Percentiles rank a stretch among this genome's conserved stretches.
These are phyloP conservation scores for Parazoanthus swiftii DNA, from an alignment of 92 coral and sea anemone species.

Conservation along the genomic window DNA sequence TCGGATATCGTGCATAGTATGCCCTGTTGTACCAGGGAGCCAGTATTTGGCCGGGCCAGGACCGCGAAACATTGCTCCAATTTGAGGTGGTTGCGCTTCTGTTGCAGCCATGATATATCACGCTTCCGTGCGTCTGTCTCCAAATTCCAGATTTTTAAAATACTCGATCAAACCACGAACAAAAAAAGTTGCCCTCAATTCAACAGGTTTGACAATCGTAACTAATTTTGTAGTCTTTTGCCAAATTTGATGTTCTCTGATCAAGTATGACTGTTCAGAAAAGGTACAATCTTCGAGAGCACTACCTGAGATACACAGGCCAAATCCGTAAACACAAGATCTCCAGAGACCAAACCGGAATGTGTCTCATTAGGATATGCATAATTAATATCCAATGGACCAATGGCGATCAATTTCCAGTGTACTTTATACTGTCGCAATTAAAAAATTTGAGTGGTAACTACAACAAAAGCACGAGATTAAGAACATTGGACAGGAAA, in stretches of 20 bases:
- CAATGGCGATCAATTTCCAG: slow-evolving; percentile 13
- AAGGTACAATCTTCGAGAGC: neutral
- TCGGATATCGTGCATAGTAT: slow-evolving; percentile 62
- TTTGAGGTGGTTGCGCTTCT: slow-evolving; percentile 62
- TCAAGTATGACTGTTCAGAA: neutral
- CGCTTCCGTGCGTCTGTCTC: neutral
- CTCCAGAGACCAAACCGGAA: slow-evolving; percentile 24
- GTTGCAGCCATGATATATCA: slow-evolving; percentile 36
- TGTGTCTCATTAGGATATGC: slow-evolving; percentile 14
- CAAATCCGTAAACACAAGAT: slow-evolving; percentile 42
- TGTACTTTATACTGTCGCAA: neutral
- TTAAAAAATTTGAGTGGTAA: neutral
- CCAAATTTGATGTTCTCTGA: neutral
- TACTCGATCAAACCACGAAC: neutral
- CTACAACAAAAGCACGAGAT: neutral
- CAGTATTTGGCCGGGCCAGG: slow-evolving; percentile 93
- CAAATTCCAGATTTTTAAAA: neutral
- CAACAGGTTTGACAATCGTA: neutral
- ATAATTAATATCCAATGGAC: slow-evolving; percentile 20
- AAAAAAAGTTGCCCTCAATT: neutral
- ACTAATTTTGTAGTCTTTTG: neutral
- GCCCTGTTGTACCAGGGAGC: slow-evolving; percentile 87
- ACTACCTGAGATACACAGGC: slow-evolving; percentile 11
- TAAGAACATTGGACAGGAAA: neutral
- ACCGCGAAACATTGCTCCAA: slow-evolving; percentile 97